phyloP scores from a whole-genome alignment of 2,113 vertebrate genomes.

The human region DNA sequence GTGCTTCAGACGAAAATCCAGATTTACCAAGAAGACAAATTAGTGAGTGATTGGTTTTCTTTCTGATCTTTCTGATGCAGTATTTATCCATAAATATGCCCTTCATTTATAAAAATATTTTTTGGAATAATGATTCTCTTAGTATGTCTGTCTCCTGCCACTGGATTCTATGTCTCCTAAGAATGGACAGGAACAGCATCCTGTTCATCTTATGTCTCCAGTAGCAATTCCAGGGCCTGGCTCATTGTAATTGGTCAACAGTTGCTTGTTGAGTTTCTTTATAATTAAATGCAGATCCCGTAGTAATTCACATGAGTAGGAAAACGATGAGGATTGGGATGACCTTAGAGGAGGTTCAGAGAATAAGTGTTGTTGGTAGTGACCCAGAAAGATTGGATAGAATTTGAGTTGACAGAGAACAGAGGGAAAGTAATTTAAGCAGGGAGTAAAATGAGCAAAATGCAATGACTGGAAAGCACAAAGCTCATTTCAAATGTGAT shows the following conservation, averaged over 20 bases:
- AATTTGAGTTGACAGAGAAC: background rate
- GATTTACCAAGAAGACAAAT: slow-evolving; percentile 29
- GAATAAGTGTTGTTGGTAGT: background rate
- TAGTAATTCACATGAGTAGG: background rate
- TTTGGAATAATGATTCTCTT: background rate
- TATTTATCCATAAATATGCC: slow-evolving; percentile 21
- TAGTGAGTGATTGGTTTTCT: background rate
- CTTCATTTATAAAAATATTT: background rate
- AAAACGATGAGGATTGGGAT: background rate
- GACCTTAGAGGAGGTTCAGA: background rate
- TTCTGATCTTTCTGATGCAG: slow-evolving; percentile 15
- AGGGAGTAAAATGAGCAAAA: background rate
- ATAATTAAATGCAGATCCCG: background rate
- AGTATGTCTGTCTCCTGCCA: background rate
- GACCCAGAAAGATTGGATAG: background rate
- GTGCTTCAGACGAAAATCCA: background rate
- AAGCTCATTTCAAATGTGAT: background rate
- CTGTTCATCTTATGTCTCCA: background rate
- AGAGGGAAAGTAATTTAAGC: background rate
- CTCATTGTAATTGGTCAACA: background rate
- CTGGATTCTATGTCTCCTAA: background rate
- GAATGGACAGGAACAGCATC: background rate
- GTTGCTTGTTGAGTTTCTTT: background rate
- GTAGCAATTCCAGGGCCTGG: background rate
- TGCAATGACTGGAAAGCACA: background rate